Conservation (phyloP, 2,113 vertebrate species). For the Raja brachyura region DNA sequence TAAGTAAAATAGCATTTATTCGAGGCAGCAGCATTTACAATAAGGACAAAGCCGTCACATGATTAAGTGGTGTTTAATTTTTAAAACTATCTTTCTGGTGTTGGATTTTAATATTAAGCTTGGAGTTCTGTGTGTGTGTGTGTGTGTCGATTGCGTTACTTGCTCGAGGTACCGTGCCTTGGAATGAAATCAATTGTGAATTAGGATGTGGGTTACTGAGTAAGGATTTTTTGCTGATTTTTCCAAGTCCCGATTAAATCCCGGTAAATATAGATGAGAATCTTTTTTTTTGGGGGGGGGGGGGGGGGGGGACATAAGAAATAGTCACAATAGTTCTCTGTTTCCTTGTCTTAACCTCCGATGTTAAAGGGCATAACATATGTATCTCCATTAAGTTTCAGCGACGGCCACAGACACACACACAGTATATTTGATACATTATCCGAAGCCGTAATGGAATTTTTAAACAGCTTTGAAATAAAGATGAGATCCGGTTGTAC, state of each 20-base stretch:
- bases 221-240: not conserved
- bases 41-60: not conserved
- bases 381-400: slow-evolving; percentile 13
- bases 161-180: not conserved
- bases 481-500: slow-evolving; percentile 14
- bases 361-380: slow-evolving; percentile 16
- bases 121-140: not conserved
- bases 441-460: slow-evolving; percentile 25
- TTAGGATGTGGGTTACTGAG: not conserved
- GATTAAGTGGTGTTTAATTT: not conserved
- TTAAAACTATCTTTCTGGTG: not conserved
- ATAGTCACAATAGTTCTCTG: not conserved
- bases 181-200: not conserved
- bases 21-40: not conserved
- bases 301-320: not conserved
- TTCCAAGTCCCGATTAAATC: not conserved
- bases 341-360: not conserved
- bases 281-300: too few species aligned
- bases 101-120: not conserved
- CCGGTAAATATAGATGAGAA: not conserved
- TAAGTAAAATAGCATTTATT: not conserved
- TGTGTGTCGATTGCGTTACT: not conserved
- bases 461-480: slow-evolving; percentile 36
- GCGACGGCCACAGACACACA: not conserved
- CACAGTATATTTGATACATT: slow-evolving; percentile 14